A percentile compares a stretch with the other conserved stretches of the same genome.
These are phyloP conservation scores for Erythrocercus mccallii DNA, from an alignment of 2,113 vertebrate genomes.

Conservation along the genomic window DNA sequence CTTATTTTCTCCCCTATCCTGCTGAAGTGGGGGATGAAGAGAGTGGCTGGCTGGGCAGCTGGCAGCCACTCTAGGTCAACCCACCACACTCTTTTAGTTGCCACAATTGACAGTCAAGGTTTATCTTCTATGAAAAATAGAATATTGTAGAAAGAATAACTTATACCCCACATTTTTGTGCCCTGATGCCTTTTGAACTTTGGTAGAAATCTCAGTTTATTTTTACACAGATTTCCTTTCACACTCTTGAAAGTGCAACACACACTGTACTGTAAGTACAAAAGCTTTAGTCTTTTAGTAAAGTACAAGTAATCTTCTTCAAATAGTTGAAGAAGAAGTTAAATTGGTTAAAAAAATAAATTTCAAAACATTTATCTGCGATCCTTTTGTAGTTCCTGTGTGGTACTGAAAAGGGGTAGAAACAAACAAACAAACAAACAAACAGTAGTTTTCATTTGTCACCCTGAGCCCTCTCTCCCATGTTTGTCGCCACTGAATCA, in stretches of 20 bases:
- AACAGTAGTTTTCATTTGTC: not conserved
- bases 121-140: not conserved
- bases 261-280: not conserved
- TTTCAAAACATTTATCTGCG: not conserved
- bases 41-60: not conserved
- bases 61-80: not conserved
- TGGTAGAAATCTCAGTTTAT: not conserved
- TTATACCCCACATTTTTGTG: not conserved
- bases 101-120: not conserved
- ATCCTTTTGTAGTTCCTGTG: not conserved
- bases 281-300: not conserved
- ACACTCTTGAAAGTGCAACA: not conserved
- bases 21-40: not conserved
- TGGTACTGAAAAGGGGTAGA: not conserved
- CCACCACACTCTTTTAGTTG: not conserved
- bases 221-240: not conserved
- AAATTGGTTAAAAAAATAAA: not conserved
- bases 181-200: not conserved
- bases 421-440: not conserved
- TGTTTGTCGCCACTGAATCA: conserved; percentile 71
- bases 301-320: not conserved
- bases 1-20: not conserved
- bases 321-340: not conserved
- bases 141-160: not conserved
- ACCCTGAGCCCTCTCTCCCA: not conserved